Evolutionary conservation across 1,140 invertebrate genomes (phyloP), one percentile per base, ranked within the genome.

Genomic region (Ostrea edulis): DNA sequence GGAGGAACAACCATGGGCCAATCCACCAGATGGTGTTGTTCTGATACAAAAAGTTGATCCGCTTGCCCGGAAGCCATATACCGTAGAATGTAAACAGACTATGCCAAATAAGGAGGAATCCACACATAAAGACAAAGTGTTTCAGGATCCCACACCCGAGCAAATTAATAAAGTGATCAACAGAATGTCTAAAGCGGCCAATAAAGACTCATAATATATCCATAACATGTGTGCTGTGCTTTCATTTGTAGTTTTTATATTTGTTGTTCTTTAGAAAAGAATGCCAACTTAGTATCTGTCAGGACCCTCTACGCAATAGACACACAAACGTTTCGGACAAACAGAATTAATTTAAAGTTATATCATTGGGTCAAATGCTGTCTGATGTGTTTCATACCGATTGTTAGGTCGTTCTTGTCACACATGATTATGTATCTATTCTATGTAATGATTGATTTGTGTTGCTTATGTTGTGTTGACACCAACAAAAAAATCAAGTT

Each of bases 31-130:
- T 12, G 29, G 85, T 71, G 82, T 90, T 52, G 8, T 86, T n/a
- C 82, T 90, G 22, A 83, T 90, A 54, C 89, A 90, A 65, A 90
- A 90, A 86, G 68, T 58, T 4, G 89, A 90, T 51, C 89, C 89
- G 17, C 44, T 90, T 52, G 89, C 87, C 4, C 81, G 86, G 54
- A 86, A 85, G 58, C 89, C 89, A 22, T 90, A 90, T n/a, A 89
- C 55, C 9, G 29, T 83, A 58, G 68, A 58, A 62, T 52, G 54
- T 20, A 68, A 77, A 52, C 86, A 89, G 35, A 58, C 84, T 51
- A 5, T 22, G 52, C 20, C 25, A 22, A 62, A 44, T 77, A 81
- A 83, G 29, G 4, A 11, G 5, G 82, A 62, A 35, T n/a, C 55
- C 20, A 7, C 55, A 62, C 14, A 62, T n/a, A 44, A 84, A 17